Evolutionary conservation across 23 tunicate genomes (phyloP).

Genomic region (Halocynthia aurantium): DNA sequence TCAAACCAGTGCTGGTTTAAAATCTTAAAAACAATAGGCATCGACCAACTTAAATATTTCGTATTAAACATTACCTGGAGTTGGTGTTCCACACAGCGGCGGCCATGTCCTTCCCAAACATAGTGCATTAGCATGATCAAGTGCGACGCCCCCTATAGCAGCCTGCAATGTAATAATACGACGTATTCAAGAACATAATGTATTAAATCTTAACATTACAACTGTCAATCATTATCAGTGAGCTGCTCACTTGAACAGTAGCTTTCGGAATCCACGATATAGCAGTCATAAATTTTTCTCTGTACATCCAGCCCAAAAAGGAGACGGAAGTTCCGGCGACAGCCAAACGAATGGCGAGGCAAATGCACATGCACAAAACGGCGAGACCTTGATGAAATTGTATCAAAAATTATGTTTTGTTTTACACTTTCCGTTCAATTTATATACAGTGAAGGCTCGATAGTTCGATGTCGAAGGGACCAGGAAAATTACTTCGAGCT

Average conservation of each 20-base stretch:
- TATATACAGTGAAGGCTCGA: too few species aligned
- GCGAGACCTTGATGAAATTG: constrained; percentile 10
- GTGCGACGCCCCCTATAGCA: constrained; percentile 49
- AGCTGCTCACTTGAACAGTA: constrained; percentile 40
- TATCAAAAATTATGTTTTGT: too few species aligned
- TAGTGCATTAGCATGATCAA: constrained; percentile 20
- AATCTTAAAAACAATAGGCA: too few species aligned
- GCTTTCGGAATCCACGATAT: constrained; percentile 74
- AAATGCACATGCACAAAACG: constrained; percentile 37
- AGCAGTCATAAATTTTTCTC: constrained; percentile 57
- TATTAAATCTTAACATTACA: too few species aligned
- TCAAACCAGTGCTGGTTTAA: too few species aligned
- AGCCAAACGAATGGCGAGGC: constrained; percentile 48
- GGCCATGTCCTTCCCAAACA: constrained; percentile 36
- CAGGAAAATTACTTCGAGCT: too few species aligned
- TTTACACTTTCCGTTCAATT: too few species aligned
- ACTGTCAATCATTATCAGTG: too few species aligned
- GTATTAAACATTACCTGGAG: too few species aligned
- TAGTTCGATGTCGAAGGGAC: too few species aligned
- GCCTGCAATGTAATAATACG: constrained; percentile 14
- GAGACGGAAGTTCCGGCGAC: constrained; percentile 71
- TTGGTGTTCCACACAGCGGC: constrained; percentile 28
- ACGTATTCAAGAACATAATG: too few species aligned
- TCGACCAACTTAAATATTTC: too few species aligned
- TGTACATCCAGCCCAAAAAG: constrained; percentile 63